Conservation (phyloP, 2,888 invertebrate genomes). For the Phalera bucephala region DNA sequence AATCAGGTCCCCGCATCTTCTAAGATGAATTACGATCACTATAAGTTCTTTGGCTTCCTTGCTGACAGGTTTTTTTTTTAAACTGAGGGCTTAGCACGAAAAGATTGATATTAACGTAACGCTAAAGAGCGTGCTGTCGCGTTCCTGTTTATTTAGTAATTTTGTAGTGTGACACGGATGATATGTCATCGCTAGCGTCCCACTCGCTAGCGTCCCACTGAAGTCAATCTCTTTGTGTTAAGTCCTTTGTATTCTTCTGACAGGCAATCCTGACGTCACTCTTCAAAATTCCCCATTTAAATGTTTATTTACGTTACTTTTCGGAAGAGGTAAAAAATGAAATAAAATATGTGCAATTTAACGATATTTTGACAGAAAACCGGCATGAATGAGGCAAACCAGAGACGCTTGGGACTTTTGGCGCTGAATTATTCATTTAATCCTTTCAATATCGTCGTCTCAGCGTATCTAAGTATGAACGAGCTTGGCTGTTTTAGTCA, state of each 20-base stretch:
- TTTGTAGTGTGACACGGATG: no score
- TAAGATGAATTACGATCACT: no score
- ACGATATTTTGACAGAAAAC: constrained; percentile 57
- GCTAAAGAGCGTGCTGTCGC: no score
- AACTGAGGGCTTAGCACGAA: no score
- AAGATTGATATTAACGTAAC: no score
- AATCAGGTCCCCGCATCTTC: no score
- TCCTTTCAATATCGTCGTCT: constrained; percentile 67
- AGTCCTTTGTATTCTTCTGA: neutral
- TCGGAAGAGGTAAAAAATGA: constrained; percentile 38
- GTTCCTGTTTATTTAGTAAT: no score
- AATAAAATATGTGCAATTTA: constrained; percentile 66
- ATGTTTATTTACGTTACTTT: constrained; percentile 38
- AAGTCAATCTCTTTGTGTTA: neutral
- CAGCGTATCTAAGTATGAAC: constrained; percentile 43
- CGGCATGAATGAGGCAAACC: constrained; percentile 51
- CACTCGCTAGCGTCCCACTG: no score
- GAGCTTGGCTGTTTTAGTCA: constrained; percentile 42
- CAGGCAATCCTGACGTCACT: neutral
- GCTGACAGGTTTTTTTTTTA: constrained; percentile 17
- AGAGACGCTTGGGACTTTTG: constrained; percentile 57
- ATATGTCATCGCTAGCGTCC: no score
- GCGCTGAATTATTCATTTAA: constrained; percentile 71
- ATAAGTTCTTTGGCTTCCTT: no score
- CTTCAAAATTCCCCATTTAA: constrained; percentile 11